Evolutionary conservation across 2,113 vertebrate species (phyloP), one percentile per base, ranked within the genome.

Genomic region (Tragulus kanchil): DNA sequence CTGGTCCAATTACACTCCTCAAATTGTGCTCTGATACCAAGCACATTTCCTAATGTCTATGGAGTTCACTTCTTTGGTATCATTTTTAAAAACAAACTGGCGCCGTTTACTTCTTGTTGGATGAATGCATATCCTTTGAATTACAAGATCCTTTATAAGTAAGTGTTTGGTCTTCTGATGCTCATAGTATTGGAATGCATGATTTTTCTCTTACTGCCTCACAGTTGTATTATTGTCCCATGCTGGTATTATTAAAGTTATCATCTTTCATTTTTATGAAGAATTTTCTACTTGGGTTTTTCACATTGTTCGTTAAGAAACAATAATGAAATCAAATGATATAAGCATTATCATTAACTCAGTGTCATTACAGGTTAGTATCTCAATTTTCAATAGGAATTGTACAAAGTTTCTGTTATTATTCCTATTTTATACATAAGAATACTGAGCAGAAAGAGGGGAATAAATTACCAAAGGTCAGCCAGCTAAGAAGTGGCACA

Each of bases 261-360:
- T 45, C 45, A 45, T 45, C 69, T 45, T 45, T 13, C 25, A 58
- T 3, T 48, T 92, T 77, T 58, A 90, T 56, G 14, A 50, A 73
- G 31, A 84, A 59, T 52, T 42, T 62, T 36, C 64, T 65, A 93
- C 42, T 9, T 88, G 1, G 79, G 84, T 61, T 94, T 96, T 92
- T 56, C 42, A 84, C 83, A 65, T 14, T 84, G 3, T 67, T 91
- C 21, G 25, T 83, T 97, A 96, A 92, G 84, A 69, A n/a, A n/a
- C n/a, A n/a, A n/a, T n/a, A 95, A 89, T 64, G 65, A 52, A 95
- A 65, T 61, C 77, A 71, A 81, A 83, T 65, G 67, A 86, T 42
- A 81, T 58, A 94, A 87, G 50, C n/a, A 83, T 42, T 77, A 77
- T 54, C 61, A 84, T 79, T 26, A 85, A 87, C 56, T 86, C n/a